These are phyloP conservation scores for Sparus aurata DNA, from an alignment of 2,797 vertebrate species.

Conservation along the genomic window DNA sequence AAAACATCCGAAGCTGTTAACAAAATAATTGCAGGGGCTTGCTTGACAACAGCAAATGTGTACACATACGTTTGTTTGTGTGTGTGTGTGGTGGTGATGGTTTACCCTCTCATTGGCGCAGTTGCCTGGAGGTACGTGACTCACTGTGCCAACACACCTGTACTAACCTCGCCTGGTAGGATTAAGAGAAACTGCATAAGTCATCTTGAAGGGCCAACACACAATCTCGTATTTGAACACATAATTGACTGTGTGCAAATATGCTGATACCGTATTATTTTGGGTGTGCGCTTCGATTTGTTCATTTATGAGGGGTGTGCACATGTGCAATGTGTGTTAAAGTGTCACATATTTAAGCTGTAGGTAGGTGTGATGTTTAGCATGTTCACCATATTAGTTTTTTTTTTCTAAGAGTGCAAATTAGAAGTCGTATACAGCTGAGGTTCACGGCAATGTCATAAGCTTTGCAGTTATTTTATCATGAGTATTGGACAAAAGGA, in stretches of 20 bases:
- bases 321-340: too few relatives aligned
- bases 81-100: conserved; percentile 7
- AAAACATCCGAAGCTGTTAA: background rate
- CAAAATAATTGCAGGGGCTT: conserved; percentile 17
- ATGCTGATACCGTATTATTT: background rate
- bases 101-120: conserved; percentile 30
- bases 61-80: conserved; percentile 12
- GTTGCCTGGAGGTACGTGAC: conserved; percentile 44
- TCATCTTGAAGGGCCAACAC: conserved; percentile 4
- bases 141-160: conserved; percentile 70
- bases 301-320: background rate
- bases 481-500: background rate
- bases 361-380: background rate
- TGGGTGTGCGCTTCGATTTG: background rate
- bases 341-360: background rate
- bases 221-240: background rate
- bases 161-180: conserved; percentile 29
- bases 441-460: background rate
- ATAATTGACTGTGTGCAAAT: background rate
- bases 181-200: conserved; percentile 45
- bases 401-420: too few relatives aligned
- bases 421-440: background rate
- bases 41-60: background rate
- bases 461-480: background rate
- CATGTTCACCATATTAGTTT: too few relatives aligned